These are phyloP conservation scores for Glaucidium brasilianum DNA, from an alignment of 2,113 vertebrate species.

Conservation along the genomic window DNA sequence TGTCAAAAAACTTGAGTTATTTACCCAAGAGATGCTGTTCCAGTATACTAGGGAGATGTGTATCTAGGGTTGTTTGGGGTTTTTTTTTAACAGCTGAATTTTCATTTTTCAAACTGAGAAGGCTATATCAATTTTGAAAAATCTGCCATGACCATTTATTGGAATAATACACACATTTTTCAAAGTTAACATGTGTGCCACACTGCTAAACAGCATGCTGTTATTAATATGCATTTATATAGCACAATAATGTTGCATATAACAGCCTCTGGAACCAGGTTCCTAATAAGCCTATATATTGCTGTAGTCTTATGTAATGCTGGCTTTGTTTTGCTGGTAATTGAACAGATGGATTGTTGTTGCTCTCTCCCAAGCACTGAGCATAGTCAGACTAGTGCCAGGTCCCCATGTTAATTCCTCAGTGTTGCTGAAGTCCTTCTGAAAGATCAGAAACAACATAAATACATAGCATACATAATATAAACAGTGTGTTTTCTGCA, in stretches of 20 bases:
- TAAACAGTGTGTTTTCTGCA: not conserved
- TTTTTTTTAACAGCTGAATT: not conserved
- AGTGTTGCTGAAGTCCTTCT: not conserved
- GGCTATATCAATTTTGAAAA: not conserved
- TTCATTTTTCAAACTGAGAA: not conserved
- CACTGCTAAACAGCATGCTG: not conserved
- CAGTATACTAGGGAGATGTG: not conserved
- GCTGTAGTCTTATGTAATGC: not conserved
- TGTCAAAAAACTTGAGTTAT: slow-evolving; percentile 27
- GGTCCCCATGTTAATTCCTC: not conserved
- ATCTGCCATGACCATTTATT: not conserved
- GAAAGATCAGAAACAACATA: not conserved
- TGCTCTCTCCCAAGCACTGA: not conserved
- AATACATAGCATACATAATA: not conserved
- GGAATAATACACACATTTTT: slow-evolving; percentile 5
- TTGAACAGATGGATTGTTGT: slow-evolving; percentile 24
- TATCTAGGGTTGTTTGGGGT: not conserved
- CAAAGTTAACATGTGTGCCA: not conserved
- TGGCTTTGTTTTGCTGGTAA: slow-evolving; percentile 28
- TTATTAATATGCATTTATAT: slow-evolving; percentile 1
- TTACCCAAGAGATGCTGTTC: slow-evolving; percentile 28
- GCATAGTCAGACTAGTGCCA: not conserved
- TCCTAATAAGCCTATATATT: not conserved
- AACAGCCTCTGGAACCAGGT: slow-evolving; percentile 1
- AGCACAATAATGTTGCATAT: not conserved